Percentiles rank a stretch among this genome's conserved stretches.
Evolutionary conservation across 2,888 invertebrate species (phyloP).

Genomic region (Hofmannophila pseudospretella): DNA sequence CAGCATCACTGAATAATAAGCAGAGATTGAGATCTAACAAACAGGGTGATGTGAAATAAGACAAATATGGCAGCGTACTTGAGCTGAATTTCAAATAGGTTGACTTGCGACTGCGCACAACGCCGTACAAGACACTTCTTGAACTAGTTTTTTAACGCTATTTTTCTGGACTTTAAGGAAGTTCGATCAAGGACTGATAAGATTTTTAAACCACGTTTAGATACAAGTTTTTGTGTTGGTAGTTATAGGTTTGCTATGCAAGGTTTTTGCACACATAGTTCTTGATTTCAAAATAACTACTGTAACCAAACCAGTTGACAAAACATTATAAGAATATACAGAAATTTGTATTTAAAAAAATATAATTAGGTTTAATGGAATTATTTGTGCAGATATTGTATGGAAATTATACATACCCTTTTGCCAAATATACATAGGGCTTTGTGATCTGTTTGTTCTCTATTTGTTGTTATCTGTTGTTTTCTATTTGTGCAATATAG

Average conservation of each 20-base stretch:
- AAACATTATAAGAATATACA: too few species aligned
- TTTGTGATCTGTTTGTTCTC: too few species aligned
- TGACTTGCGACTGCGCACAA: constrained; percentile 42
- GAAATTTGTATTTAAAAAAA: too few species aligned
- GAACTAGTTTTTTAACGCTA: constrained; percentile 35
- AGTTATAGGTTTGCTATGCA: too few species aligned
- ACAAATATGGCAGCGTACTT: constrained; percentile 65
- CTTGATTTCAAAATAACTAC: neutral
- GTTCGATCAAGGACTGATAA: constrained; percentile 22
- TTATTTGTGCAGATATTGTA: too few species aligned
- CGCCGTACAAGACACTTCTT: constrained; percentile 24
- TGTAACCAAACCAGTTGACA: too few species aligned
- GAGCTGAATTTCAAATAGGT: constrained; percentile 57
- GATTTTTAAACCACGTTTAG: constrained; percentile 4
- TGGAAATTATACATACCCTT: too few species aligned
- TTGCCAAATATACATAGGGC: too few species aligned
- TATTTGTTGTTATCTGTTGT: too few species aligned
- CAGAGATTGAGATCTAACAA: constrained; percentile 66
- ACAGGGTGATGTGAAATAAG: constrained; percentile 64
- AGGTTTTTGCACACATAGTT: neutral
- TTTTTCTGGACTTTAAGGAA: constrained; percentile 27
- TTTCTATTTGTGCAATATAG: too few species aligned
- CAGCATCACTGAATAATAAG: constrained; percentile 59
- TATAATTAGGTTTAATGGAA: neutral
- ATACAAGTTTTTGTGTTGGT: constrained; percentile 1